These are phyloP conservation scores for Melanotaenia nigrans DNA, from an alignment of 2,797 vertebrate genomes.

Conservation along the genomic window DNA sequence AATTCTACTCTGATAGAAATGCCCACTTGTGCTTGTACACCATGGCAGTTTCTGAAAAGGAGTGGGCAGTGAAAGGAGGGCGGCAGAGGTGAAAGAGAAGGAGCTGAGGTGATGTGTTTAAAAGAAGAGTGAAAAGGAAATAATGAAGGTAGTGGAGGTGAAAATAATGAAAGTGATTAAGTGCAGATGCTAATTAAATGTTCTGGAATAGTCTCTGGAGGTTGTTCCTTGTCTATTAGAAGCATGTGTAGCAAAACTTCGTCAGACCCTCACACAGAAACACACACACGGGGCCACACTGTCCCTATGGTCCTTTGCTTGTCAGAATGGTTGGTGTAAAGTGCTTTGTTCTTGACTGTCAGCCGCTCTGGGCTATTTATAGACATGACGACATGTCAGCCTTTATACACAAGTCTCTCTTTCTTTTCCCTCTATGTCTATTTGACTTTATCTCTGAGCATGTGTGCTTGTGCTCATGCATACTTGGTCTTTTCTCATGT, in stretches of 20 bases:
- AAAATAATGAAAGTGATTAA: slow-evolving; percentile 51
- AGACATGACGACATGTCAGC: slow-evolving; percentile 76
- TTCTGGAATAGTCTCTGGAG: slow-evolving; percentile 57
- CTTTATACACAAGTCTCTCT: slow-evolving; percentile 61
- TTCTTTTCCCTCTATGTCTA: slow-evolving; percentile 24
- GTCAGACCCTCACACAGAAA: slow-evolving; percentile 25
- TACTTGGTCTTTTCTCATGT: slow-evolving; percentile 20
- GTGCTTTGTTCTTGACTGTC: slow-evolving; percentile 79
- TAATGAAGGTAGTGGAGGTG: slow-evolving; percentile 28
- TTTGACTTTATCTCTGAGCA: slow-evolving; percentile 21
- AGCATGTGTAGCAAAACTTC: slow-evolving; percentile 43
- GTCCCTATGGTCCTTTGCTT: slow-evolving; percentile 63
- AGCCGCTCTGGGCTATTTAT: slow-evolving; percentile 80
- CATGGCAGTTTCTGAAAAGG: slow-evolving; percentile 22
- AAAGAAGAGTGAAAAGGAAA: slow-evolving; percentile 26
- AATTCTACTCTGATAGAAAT: slow-evolving; percentile 30
- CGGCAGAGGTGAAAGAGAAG: slow-evolving; percentile 10
- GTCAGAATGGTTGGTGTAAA: slow-evolving; percentile 76
- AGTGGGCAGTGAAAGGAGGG: slow-evolving; percentile 13
- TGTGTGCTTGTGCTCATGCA: neutral
- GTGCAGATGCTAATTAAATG: slow-evolving; percentile 69
- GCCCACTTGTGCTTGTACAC: slow-evolving; percentile 11
- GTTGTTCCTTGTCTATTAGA: slow-evolving; percentile 23
- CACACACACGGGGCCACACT: slow-evolving; percentile 29
- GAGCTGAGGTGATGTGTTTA: slow-evolving; percentile 14